phyloP scores from a whole-genome alignment of 2,797 vertebrate species.

The Oreochromis mossambicus region DNA sequence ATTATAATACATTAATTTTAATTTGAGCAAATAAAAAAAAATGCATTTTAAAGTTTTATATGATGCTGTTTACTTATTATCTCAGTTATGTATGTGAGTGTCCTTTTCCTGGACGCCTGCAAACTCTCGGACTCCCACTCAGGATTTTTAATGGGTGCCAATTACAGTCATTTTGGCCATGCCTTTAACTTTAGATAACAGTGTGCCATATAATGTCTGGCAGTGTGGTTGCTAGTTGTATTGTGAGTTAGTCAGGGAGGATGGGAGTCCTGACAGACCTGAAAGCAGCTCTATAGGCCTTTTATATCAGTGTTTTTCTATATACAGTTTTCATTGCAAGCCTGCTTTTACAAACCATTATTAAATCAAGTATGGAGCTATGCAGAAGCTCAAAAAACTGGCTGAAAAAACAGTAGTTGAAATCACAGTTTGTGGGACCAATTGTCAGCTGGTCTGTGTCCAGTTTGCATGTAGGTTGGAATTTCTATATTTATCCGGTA shows the following conservation, averaged over 20 bases:
- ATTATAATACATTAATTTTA: not conserved
- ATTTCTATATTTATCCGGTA: conserved; percentile 32
- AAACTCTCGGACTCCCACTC: not conserved
- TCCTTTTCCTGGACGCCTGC: not conserved
- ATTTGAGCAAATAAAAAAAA: not conserved
- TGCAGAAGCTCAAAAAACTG: not conserved
- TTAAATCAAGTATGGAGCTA: not conserved
- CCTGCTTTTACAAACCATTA: not conserved
- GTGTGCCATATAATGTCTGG: not conserved
- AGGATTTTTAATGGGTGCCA: not conserved
- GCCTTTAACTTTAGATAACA: not conserved
- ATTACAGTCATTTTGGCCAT: not conserved
- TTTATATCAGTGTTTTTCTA: not conserved
- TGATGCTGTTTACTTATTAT: not conserved
- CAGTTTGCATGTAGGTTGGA: not conserved
- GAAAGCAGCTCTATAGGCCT: not conserved
- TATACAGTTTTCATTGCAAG: not conserved
- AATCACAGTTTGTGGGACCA: not conserved
- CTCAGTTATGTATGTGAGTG: not conserved
- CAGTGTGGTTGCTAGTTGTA: not conserved
- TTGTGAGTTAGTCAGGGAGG: not conserved
- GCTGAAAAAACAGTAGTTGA: not conserved
- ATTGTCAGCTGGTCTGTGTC: not conserved
- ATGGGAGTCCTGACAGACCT: not conserved
- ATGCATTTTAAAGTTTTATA: not conserved